phyloP scores from a whole-genome alignment of 2,797 vertebrate genomes.

The Lepilemur septentrionalis region DNA sequence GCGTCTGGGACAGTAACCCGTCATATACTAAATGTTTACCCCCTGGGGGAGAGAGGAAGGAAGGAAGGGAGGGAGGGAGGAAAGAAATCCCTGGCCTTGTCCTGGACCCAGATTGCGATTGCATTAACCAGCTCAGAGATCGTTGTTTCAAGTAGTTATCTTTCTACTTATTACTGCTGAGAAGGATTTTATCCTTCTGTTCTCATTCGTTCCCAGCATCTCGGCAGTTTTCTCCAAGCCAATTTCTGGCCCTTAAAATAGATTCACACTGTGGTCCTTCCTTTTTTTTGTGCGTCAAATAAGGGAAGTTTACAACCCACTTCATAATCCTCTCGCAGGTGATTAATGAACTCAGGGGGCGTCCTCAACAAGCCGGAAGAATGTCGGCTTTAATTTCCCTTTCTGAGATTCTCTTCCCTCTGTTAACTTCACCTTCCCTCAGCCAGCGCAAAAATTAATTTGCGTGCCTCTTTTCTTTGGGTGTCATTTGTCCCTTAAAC shows the following conservation, averaged over 20 bases:
- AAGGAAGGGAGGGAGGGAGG: background rate
- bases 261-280: background rate
- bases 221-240: background rate
- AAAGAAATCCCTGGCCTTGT: background rate
- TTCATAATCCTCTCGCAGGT: background rate
- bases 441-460: slow-evolving; percentile 13
- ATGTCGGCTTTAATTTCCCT: slow-evolving; percentile 49
- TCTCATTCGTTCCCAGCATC: slow-evolving; percentile 12
- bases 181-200: background rate
- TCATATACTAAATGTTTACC: background rate
- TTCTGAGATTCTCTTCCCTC: background rate
- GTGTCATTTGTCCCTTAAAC: background rate
- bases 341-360: slow-evolving; percentile 50
- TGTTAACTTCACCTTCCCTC: slow-evolving; percentile 1
- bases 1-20: background rate
- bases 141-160: background rate
- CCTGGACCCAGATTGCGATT: background rate
- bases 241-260: slow-evolving; percentile 35
- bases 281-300: background rate
- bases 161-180: background rate
- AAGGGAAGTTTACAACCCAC: background rate
- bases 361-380: background rate
- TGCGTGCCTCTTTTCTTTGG: background rate
- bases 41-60: background rate
- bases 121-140: background rate